These are phyloP conservation scores for human (Homo sapiens) DNA, from an alignment of 2,113 vertebrate genomes.

Conservation along the genomic window GRCh38 chr9:7728001-7728500, in stretches of 20 bases:
- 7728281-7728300: slow-evolving; percentile 32
- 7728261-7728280: slow-evolving; percentile 28
- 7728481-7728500: not conserved
- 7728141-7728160: not conserved
- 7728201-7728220: slow-evolving; percentile 56
- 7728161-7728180: slow-evolving; percentile 50
- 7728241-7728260: not conserved
- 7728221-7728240: slow-evolving; percentile 50
- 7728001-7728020: slow-evolving; percentile 42
- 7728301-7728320: slow-evolving; percentile 14
- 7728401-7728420: not conserved
- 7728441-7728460: not conserved
- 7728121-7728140: slow-evolving; percentile 58
- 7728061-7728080: slow-evolving; percentile 52
- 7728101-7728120: slow-evolving; percentile 55
- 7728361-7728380: slow-evolving; percentile 34
- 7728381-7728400: not conserved
- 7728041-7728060: slow-evolving; percentile 54
- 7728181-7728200: slow-evolving; percentile 40
- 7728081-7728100: slow-evolving; percentile 33
- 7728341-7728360: slow-evolving; percentile 27
- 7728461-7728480: not conserved
- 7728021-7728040: slow-evolving; percentile 36
- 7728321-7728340: not conserved
- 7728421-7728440: not conserved